Percentiles rank a stretch among this genome's conserved stretches.
phyloP scores from a whole-genome alignment of 2,797 vertebrate genomes.

The Enteromius fasciolatus region DNA sequence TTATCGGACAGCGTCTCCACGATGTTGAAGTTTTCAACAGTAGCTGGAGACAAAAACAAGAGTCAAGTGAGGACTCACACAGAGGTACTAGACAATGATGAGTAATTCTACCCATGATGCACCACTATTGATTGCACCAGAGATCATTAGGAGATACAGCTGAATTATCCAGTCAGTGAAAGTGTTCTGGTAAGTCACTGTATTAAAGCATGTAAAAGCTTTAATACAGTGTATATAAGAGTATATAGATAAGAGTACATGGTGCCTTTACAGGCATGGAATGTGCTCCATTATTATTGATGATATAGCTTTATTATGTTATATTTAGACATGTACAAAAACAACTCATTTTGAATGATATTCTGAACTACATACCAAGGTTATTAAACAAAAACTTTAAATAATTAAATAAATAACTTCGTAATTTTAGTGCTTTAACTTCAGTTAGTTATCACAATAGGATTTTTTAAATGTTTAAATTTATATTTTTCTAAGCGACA shows the following conservation, averaged over 20 bases:
- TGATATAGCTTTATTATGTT: not conserved
- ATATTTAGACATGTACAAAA: not conserved
- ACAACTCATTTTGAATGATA: too few species aligned
- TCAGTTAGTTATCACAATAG: too few species aligned
- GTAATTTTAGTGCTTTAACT: too few species aligned
- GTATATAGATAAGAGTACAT: slow-evolving; percentile 5
- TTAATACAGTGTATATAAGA: too few species aligned
- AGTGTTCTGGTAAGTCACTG: not conserved
- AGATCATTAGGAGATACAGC: not conserved
- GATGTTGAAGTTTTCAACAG: slow-evolving; percentile 94
- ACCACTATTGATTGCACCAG: not conserved
- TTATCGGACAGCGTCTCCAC: slow-evolving; percentile 95
- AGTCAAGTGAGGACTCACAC: not conserved
- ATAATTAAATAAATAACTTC: not conserved
- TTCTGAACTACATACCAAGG: too few species aligned
- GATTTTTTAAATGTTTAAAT: too few species aligned
- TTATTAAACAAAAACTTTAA: not conserved
- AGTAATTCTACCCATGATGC: slow-evolving; percentile 4
- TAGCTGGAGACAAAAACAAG: slow-evolving; percentile 78
- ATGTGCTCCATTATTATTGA: not conserved
- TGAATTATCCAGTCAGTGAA: not conserved
- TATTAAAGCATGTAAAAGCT: slow-evolving; percentile 6
- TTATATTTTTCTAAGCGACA: too few species aligned
- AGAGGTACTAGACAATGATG: not conserved
- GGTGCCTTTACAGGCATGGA: not conserved